A percentile compares a stretch with the other conserved stretches of the same genome.
Conservation (phyloP, 1,140 invertebrate species). For the Cydia amplana region DNA sequence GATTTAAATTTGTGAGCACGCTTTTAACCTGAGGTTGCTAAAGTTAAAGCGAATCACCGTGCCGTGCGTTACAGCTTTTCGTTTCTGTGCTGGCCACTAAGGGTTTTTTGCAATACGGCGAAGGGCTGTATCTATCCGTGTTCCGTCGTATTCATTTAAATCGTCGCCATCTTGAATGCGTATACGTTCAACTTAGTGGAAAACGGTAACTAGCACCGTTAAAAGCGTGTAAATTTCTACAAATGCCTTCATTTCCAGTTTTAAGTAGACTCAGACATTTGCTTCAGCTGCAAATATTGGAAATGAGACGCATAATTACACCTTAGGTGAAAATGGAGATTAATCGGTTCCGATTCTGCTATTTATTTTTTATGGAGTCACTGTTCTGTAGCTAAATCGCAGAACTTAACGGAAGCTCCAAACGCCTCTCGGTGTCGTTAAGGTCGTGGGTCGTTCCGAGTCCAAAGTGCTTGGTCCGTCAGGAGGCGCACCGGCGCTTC, state of each 20-base stretch:
- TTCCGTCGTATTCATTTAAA: too few relatives aligned
- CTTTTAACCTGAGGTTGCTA: not conserved
- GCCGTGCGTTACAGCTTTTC: too few relatives aligned
- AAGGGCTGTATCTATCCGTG: too few relatives aligned
- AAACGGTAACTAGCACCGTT: not conserved
- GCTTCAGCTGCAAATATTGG: not conserved
- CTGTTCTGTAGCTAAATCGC: conserved; percentile 11
- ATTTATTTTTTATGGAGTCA: conserved; percentile 12
- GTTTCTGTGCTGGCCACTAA: too few relatives aligned
- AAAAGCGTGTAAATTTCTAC: not conserved
- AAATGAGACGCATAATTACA: not conserved
- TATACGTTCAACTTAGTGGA: too few relatives aligned
- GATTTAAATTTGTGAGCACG: not conserved
- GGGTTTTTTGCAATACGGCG: too few relatives aligned
- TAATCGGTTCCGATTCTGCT: not conserved
- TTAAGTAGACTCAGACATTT: not conserved
- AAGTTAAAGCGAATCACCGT: not conserved
- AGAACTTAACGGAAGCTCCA: not conserved
- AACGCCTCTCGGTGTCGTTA: conserved; percentile 1
- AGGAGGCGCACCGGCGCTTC: not conserved
- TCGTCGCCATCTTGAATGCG: too few relatives aligned
- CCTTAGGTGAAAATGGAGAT: conserved; percentile 8
- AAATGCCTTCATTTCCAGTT: not conserved
- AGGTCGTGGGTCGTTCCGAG: not conserved
- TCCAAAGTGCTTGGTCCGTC: not conserved